Base-by-base conservation (phyloP, 2,888 invertebrate genomes). In the Ametastegia equiseti region DNA sequence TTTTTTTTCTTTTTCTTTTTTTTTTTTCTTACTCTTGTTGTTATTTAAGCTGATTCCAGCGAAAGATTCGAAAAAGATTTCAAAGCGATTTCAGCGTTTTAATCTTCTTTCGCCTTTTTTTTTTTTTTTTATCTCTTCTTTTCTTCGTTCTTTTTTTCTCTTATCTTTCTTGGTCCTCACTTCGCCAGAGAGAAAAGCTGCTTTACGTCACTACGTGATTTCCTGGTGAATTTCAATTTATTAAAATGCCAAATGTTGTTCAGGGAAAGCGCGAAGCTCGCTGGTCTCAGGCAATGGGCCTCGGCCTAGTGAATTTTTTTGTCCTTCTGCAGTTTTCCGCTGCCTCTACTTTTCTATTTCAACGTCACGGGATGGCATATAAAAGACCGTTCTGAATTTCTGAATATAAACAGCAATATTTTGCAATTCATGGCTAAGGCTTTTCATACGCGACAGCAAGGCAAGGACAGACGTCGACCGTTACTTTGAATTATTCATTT, bases 381-480 rank as follows among this genome's bases (percentile, higher is more conserved):
- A 82, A 57, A 69, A 19, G 75, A 36, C 33, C 75, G 50, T 50
- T 75, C 83, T 82, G 83, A 84, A 86, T 83, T 82, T 82, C 83
- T 84, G 85, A 86, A 86, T 86, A 85, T 85, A 85, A 86, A 85
- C 84, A 85, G 83, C 81, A 69, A 63, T 82, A 83, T 84, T 85
- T 86, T 86, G 84, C 85, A 85, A 86, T 86, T 86, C 85, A 86
- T 86, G 85, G 84, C 80, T 84, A 78, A 82, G 54, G 33, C 75
- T 45, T 75, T 75, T 75, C 54, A n/a, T 54, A 30, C 67, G 23
- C 45, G n/a, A 47, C 42, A 36, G 75, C 19, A 75, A n/a, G 30
- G 6, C 45, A 45, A 45, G 30, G 75, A 75, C 75, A 54, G 50
- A 75, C 75, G 50, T 75, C 75, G 30, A 75, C 75, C 36, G 50